A percentile compares a stretch with the other conserved stretches of the same genome.
Evolutionary conservation across 2,113 vertebrate genomes (phyloP).

Genomic region (Lophotis ruficrista): DNA sequence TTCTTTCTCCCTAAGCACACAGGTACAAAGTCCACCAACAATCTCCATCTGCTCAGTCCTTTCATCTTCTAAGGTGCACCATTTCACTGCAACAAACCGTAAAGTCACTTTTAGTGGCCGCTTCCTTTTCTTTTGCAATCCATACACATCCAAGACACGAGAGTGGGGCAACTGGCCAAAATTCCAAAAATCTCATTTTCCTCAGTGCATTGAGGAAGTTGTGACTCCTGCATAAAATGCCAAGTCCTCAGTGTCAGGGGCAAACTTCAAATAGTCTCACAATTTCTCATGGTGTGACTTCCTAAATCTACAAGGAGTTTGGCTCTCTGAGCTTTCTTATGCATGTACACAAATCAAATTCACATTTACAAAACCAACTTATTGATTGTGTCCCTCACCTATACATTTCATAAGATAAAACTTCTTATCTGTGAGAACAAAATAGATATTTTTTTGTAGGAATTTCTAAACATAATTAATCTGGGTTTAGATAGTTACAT

Average conservation of each 20-base stretch:
- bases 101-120: neutral
- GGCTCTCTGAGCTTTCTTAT: neutral
- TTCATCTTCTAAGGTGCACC: neutral
- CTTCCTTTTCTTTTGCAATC: neutral
- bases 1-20: neutral
- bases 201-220: neutral
- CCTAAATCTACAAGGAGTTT: neutral
- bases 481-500: constrained; percentile 29
- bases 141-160: neutral
- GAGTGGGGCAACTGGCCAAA: neutral
- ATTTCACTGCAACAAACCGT: neutral
- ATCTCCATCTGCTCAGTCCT: neutral
- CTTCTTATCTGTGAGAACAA: neutral
- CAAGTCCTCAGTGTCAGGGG: neutral
- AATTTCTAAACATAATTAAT: constrained; percentile 44
- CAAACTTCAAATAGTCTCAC: neutral
- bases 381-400: neutral
- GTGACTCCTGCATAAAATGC: neutral
- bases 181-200: neutral
- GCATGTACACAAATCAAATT: neutral
- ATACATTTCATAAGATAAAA: neutral
- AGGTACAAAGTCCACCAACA: neutral
- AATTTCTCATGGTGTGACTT: neutral
- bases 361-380: neutral
- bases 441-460: neutral